Evolutionary conservation across 2,113 vertebrate genomes (phyloP).

Genomic region (Austrofundulus limnaeus): DNA sequence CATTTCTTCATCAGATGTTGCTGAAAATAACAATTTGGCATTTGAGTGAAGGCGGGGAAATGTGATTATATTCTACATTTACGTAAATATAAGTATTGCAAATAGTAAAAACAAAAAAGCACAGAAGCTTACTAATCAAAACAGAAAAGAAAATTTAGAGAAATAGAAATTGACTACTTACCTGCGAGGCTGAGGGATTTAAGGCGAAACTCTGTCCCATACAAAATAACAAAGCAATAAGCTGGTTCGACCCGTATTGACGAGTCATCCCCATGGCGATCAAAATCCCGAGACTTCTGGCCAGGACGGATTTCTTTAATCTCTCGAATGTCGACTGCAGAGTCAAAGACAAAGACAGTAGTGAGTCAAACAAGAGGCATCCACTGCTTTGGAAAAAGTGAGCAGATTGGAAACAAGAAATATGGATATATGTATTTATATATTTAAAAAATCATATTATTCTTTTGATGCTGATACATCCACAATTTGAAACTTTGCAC

Average conservation of each 20-base stretch:
- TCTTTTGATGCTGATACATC: too few relatives aligned
- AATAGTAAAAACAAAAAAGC: background rate
- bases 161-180: conserved; percentile 41
- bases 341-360: conserved; percentile 17
- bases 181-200: conserved; percentile 96
- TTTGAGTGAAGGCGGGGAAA: background rate
- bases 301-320: conserved; percentile 96
- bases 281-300: conserved; percentile 93
- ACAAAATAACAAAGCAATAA: conserved; percentile 95
- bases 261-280: conserved; percentile 94
- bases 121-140: too few relatives aligned
- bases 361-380: too few relatives aligned
- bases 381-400: too few relatives aligned
- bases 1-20: conserved; percentile 96
- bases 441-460: too few relatives aligned
- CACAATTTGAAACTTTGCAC: too few relatives aligned
- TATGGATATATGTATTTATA: too few relatives aligned
- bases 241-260: conserved; percentile 84
- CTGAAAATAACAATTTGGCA: conserved; percentile 65
- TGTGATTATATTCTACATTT: background rate
- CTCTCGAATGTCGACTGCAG: conserved; percentile 93
- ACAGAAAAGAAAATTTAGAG: background rate
- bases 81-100: background rate
- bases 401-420: conserved; percentile 3
- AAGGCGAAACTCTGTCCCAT: conserved; percentile 94